Evolutionary conservation across 2,888 invertebrate species (phyloP).

Genomic region (Monoplex corrugatus): DNA sequence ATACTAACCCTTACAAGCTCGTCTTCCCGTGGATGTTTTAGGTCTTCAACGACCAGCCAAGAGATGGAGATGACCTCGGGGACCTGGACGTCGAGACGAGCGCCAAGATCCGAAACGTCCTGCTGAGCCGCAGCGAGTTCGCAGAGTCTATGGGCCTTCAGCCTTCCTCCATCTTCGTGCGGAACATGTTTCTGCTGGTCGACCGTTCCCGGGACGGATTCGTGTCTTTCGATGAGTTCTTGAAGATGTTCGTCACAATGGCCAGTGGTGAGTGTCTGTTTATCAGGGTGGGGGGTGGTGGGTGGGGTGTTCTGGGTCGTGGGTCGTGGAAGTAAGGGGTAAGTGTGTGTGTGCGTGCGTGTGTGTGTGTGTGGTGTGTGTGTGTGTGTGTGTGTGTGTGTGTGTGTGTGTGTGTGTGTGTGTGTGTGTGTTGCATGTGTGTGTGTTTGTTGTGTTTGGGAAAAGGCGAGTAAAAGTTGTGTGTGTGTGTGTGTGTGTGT

Average conservation of each 20-base stretch:
- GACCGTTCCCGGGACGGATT: slow-evolving; percentile 85
- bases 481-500: neutral
- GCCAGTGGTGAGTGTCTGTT: slow-evolving; percentile 82
- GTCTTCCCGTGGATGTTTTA: slow-evolving; percentile 31
- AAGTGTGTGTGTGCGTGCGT: no score
- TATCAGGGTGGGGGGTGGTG: neutral
- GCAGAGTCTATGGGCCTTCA: slow-evolving; percentile 85
- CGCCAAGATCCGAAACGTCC: slow-evolving; percentile 61
- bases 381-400: neutral
- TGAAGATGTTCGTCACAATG: slow-evolving; percentile 85
- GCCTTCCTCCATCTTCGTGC: slow-evolving; percentile 84
- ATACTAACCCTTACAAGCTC: no score
- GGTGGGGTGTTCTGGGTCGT: neutral
- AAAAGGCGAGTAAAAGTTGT: no score
- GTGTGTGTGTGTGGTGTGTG: neutral
- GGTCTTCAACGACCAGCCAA: slow-evolving; percentile 57
- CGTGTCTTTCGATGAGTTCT: slow-evolving; percentile 86
- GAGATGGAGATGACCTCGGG: slow-evolving; percentile 52
- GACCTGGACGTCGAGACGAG: slow-evolving; percentile 58
- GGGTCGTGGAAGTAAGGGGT: neutral
- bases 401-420: neutral
- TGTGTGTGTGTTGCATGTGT: no score
- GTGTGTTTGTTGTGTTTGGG: neutral
- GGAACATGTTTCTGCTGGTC: slow-evolving; percentile 84
- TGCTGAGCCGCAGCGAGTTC: slow-evolving; percentile 83